Percentiles rank a stretch among this genome's conserved stretches.
Evolutionary conservation across 2,113 vertebrate species (phyloP).

Genomic region (Boulengeromyrus knoepffleri): DNA sequence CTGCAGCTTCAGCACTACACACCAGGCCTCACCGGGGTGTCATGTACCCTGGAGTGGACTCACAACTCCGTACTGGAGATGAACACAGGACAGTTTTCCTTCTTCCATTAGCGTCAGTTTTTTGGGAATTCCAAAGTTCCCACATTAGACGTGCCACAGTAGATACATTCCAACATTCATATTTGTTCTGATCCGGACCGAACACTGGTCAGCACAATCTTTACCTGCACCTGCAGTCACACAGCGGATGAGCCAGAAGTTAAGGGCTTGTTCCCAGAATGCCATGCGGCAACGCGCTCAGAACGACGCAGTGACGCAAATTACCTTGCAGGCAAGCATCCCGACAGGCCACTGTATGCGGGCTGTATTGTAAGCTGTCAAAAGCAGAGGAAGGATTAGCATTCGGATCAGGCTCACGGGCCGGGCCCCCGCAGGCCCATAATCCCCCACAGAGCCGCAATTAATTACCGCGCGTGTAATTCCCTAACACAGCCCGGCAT

Average conservation of each 20-base stretch:
- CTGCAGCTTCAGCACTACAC: too few relatives aligned
- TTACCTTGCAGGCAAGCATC: not conserved
- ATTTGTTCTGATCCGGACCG: not conserved
- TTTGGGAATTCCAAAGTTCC: constrained; percentile 1
- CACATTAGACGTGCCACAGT: not conserved
- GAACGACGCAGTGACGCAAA: not conserved
- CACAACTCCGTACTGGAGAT: not conserved
- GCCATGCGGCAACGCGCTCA: not conserved
- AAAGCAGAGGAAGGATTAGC: not conserved
- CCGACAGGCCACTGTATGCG: not conserved
- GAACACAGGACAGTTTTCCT: not conserved
- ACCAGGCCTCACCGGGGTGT: not conserved
- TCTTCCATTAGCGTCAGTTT: constrained; percentile 10
- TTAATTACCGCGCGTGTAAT: constrained; percentile 7
- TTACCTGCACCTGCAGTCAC: not conserved
- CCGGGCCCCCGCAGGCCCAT: not conserved
- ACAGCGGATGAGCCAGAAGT: not conserved
- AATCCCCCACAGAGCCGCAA: not conserved
- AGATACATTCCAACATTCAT: not conserved
- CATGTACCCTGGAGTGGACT: not conserved
- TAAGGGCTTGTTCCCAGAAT: not conserved
- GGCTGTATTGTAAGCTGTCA: not conserved
- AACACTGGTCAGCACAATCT: not conserved
- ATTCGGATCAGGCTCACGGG: not conserved
- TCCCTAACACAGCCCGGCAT: not conserved